Conservation (phyloP, 1,140 invertebrate genomes). For the Meloidogyne floridensis region DNA sequence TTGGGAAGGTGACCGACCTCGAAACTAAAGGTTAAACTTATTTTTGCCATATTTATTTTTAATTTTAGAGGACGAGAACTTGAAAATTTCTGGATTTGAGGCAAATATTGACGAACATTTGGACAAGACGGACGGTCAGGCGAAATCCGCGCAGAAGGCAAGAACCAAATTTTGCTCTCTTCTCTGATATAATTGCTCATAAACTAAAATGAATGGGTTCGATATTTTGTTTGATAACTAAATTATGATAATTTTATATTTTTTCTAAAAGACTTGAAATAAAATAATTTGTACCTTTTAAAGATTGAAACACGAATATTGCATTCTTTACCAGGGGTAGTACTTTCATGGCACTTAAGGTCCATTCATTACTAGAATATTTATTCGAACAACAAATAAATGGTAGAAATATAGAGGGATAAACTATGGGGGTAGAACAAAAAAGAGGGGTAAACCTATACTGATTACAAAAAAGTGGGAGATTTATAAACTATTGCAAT, state of each 20-base stretch:
- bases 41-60: too few species aligned
- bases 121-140: background rate
- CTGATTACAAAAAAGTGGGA: background rate
- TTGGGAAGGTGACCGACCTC: too few species aligned
- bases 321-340: too few species aligned
- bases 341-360: too few species aligned
- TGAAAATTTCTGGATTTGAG: too few species aligned
- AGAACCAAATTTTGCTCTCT: slow-evolving; percentile 22
- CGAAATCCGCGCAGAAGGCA: background rate
- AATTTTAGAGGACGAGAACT: too few species aligned
- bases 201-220: background rate
- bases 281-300: background rate
- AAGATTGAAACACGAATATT: too few species aligned
- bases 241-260: background rate
- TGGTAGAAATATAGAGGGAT: background rate
- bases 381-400: slow-evolving; percentile 2
- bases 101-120: background rate
- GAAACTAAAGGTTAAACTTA: too few species aligned
- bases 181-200: slow-evolving; percentile 1
- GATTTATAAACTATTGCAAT: background rate
- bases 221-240: background rate
- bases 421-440: background rate
- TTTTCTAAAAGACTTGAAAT: background rate
- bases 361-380: background rate
- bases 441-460: background rate